Percentiles rank a stretch among this genome's conserved stretches.
phyloP scores from a whole-genome alignment of 2,888 invertebrate genomes.

The Eubasilissa splendida region DNA sequence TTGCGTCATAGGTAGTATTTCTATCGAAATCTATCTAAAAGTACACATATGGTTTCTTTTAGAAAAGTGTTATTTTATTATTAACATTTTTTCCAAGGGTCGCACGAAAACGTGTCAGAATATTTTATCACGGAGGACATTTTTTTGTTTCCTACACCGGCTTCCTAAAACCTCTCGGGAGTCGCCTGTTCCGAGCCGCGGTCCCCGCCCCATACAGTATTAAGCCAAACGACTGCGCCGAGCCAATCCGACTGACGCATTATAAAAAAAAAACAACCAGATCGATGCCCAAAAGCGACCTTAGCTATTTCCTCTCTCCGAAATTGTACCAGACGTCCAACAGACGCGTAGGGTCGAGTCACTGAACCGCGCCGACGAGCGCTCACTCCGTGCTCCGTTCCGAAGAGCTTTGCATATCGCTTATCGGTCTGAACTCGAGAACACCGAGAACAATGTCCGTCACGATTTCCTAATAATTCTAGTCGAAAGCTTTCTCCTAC shows the following conservation, averaged over 20 bases:
- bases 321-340: conserved; percentile 27
- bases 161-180: too few relatives aligned
- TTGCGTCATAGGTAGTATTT: too few relatives aligned
- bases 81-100: too few relatives aligned
- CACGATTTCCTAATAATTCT: neutral
- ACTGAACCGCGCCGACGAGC: neutral
- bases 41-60: too few relatives aligned
- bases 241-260: conserved; percentile 27
- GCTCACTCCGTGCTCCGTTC: neutral
- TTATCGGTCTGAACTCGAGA: too few relatives aligned
- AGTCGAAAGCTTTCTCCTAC: conserved; percentile 23
- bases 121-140: too few relatives aligned
- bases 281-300: conserved; percentile 30
- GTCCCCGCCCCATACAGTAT: conserved; percentile 4
- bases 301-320: conserved; percentile 21
- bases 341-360: conserved; percentile 19
- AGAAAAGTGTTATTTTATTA: too few relatives aligned
- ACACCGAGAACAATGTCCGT: too few relatives aligned
- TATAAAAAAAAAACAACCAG: conserved; percentile 10
- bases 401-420: neutral
- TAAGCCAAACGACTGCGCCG: conserved; percentile 16
- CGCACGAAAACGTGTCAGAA: too few relatives aligned
- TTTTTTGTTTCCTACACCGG: too few relatives aligned
- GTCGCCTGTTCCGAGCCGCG: too few relatives aligned
- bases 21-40: too few relatives aligned